These are phyloP conservation scores for Dunckerocampus dactyliophorus DNA, from an alignment of 2,113 vertebrate species.

Conservation along the genomic window DNA sequence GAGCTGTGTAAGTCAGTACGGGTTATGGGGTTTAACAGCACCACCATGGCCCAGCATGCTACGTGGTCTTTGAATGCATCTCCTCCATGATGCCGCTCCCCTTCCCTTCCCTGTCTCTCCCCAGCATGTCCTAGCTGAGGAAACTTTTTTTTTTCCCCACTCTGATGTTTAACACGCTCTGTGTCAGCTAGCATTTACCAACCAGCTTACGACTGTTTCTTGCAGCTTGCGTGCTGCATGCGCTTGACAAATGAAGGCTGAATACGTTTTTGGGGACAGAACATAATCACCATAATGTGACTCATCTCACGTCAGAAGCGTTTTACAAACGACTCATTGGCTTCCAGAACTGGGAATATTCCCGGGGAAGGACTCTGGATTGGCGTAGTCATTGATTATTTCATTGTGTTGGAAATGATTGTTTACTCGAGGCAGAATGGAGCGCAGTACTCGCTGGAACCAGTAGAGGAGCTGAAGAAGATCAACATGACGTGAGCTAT, in stretches of 20 bases:
- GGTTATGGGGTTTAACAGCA: no score
- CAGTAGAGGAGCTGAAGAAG: no score
- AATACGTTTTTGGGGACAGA: slow-evolving; percentile 55
- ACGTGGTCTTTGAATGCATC: no score
- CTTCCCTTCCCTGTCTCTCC: slow-evolving; percentile 17
- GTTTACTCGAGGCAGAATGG: no score
- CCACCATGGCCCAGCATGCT: no score
- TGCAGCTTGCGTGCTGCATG: slow-evolving; percentile 21
- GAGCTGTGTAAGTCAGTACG: no score
- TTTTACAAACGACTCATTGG: not conserved
- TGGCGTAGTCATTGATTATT: no score
- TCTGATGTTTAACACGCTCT: slow-evolving; percentile 36
- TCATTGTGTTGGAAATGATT: no score
- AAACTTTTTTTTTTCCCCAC: slow-evolving; percentile 22
- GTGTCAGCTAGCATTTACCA: slow-evolving; percentile 39
- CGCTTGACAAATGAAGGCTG: slow-evolving; percentile 44
- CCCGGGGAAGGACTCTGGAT: no score
- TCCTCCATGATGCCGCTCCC: not conserved
- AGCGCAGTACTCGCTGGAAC: no score
- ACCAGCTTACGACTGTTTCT: slow-evolving; percentile 34
- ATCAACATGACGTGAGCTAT: no score
- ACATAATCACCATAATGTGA: slow-evolving; percentile 36
- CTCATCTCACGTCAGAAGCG: slow-evolving; percentile 40
- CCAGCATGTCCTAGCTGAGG: slow-evolving; percentile 27
- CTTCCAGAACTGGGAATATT: no score